Percentiles rank a stretch among this genome's conserved stretches.
Conservation (phyloP, 2,113 vertebrate genomes). For the Myotis brandtii region DNA sequence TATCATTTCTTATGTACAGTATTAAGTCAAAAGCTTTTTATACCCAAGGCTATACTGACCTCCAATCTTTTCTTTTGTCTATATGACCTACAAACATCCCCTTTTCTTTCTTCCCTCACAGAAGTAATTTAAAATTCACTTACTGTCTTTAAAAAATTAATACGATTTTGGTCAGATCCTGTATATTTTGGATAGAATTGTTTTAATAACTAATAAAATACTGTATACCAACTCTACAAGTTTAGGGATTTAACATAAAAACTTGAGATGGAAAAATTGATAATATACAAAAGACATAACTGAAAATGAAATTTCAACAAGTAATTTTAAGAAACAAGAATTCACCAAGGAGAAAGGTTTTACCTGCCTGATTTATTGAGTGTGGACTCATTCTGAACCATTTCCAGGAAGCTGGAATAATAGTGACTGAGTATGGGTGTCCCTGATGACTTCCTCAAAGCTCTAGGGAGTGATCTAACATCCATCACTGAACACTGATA, state of each 20-base stretch:
- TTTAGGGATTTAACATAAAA: slow-evolving; percentile 28
- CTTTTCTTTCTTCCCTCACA: slow-evolving; percentile 37
- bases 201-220: neutral
- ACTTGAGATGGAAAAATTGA: neutral
- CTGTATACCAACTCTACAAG: neutral
- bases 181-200: slow-evolving; percentile 32
- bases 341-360: neutral
- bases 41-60: neutral
- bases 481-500: neutral
- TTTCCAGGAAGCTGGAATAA: slow-evolving; percentile 12
- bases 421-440: neutral
- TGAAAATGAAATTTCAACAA: slow-evolving; percentile 48
- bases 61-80: neutral
- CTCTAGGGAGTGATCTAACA: neutral
- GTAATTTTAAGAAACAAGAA: slow-evolving; percentile 24
- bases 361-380: neutral
- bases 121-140: slow-evolving; percentile 23
- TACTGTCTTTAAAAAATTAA: slow-evolving; percentile 13
- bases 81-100: neutral
- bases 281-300: neutral
- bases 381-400: neutral
- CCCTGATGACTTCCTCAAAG: neutral
- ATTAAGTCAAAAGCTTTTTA: slow-evolving; percentile 29
- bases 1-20: neutral
- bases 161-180: neutral